Evolutionary conservation across 2,113 vertebrate genomes (phyloP).

Genomic region (Cettia cetti): DNA sequence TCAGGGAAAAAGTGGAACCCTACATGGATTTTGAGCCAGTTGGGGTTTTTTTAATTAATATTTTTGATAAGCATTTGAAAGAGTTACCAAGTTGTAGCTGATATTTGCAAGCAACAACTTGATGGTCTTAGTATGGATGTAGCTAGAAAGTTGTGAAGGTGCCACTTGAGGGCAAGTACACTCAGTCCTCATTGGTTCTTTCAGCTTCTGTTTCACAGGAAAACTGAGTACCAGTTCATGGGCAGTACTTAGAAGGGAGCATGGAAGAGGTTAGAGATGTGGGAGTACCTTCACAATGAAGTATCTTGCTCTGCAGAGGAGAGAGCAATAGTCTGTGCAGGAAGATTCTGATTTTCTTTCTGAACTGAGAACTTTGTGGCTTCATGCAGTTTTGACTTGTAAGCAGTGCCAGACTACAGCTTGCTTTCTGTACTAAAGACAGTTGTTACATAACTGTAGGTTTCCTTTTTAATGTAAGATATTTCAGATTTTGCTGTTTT

Average conservation of each 20-base stretch:
- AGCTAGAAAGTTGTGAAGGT: background rate
- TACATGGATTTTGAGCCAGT: background rate
- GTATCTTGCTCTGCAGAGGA: background rate
- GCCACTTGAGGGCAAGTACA: rapidly evolving
- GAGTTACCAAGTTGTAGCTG: background rate
- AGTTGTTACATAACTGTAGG: background rate
- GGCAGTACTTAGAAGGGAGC: background rate
- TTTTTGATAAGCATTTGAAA: background rate
- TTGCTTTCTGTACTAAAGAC: background rate
- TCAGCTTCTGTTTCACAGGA: background rate
- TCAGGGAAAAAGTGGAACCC: background rate
- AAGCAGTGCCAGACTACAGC: background rate
- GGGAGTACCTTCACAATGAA: background rate
- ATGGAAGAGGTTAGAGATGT: background rate
- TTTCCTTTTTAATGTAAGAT: background rate
- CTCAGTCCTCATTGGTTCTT: background rate
- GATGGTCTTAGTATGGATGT: background rate
- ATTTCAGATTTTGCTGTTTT: background rate
- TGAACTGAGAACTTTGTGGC: background rate
- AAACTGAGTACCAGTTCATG: background rate
- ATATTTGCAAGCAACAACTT: background rate
- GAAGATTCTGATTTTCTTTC: background rate
- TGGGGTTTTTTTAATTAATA: background rate
- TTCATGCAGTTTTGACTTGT: background rate
- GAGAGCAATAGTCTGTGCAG: background rate